Percentiles rank a stretch among this genome's conserved stretches.
Evolutionary conservation across 2,888 invertebrate genomes (phyloP).

Genomic region (Pterostichus niger): DNA sequence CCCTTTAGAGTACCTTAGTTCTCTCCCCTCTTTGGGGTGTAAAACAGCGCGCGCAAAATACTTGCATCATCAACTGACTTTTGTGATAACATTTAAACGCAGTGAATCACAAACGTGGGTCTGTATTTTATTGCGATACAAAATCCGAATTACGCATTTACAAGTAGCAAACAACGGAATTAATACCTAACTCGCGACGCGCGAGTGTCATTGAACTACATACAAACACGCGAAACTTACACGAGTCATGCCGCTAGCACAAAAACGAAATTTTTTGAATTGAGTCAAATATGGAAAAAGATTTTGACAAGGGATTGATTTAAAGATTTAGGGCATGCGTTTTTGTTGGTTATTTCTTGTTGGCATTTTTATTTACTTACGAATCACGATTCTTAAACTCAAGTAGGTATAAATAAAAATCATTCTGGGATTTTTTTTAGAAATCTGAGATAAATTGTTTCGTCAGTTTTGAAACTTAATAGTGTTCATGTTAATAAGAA

Average conservation of each 20-base stretch:
- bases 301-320: conserved; percentile 33
- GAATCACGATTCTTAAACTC: conserved; percentile 10
- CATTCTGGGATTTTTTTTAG: background rate
- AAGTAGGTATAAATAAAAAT: background rate
- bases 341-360: conserved; percentile 21
- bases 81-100: conserved; percentile 39
- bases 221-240: conserved; percentile 45
- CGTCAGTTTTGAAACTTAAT: background rate
- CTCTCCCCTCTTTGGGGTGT: conserved; percentile 10
- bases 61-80: conserved; percentile 18
- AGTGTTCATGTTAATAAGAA: no score
- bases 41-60: conserved; percentile 34
- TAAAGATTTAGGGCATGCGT: conserved; percentile 6
- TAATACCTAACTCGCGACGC: conserved; percentile 51
- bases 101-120: conserved; percentile 2
- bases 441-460: background rate
- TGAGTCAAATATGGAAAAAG: conserved; percentile 35
- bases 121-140: conserved; percentile 21
- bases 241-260: conserved; percentile 7
- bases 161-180: conserved; percentile 62
- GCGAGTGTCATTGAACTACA: conserved; percentile 59
- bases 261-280: conserved; percentile 11
- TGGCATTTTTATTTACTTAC: conserved; percentile 13
- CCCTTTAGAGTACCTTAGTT: conserved; percentile 51
- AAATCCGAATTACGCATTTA: conserved; percentile 55